Evolutionary conservation across 2,797 vertebrate genomes (phyloP).

Genomic region (Hybognathus amarus): DNA sequence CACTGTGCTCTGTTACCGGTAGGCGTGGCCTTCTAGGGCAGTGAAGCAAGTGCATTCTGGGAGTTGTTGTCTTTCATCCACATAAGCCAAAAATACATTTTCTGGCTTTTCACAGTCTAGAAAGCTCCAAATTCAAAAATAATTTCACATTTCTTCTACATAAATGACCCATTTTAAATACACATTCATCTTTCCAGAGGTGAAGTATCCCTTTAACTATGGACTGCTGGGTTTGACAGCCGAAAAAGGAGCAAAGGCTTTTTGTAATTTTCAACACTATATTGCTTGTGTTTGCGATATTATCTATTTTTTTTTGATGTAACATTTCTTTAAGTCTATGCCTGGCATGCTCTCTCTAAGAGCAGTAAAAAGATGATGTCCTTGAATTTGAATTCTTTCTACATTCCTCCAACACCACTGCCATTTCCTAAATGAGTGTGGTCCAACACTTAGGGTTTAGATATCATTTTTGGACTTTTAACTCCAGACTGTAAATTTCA

Average conservation of each 20-base stretch:
- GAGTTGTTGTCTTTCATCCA: too few species aligned
- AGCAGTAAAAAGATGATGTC: not conserved
- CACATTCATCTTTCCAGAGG: too few species aligned
- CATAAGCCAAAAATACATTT: too few species aligned
- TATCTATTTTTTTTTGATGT: too few species aligned
- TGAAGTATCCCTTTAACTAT: not conserved
- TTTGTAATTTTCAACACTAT: not conserved
- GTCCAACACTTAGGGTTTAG: not conserved
- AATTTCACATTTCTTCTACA: too few species aligned
- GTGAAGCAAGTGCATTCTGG: too few species aligned
- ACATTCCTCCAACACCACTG: not conserved
- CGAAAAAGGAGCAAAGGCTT: not conserved
- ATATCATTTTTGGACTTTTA: not conserved
- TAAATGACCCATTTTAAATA: too few species aligned
- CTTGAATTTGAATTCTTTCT: not conserved
- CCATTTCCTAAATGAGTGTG: not conserved
- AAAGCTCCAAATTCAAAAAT: too few species aligned
- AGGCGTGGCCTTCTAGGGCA: too few species aligned
- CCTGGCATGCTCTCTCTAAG: not conserved
- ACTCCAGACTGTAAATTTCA: slow-evolving; percentile 28
- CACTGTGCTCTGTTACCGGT: too few species aligned
- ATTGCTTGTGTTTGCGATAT: not conserved
- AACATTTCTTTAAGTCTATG: not conserved
- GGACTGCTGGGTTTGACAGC: not conserved
- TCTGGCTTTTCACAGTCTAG: too few species aligned